phyloP scores from a whole-genome alignment of 2,113 vertebrate genomes.

The Ophthalmotilapia sp. region DNA sequence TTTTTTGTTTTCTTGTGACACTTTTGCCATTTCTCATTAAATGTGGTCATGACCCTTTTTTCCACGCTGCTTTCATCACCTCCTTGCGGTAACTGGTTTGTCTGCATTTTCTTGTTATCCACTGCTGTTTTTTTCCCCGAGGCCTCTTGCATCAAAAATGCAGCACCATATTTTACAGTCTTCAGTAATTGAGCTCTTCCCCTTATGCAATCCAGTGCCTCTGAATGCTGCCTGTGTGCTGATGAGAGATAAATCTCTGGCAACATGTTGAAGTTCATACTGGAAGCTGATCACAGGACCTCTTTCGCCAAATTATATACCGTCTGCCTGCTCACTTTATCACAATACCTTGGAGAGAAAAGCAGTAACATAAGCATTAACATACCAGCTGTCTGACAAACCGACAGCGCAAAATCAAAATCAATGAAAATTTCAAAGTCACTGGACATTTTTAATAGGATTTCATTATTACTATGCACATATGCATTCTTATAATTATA shows the following conservation, averaged over 20 bases:
- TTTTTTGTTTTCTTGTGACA: background rate
- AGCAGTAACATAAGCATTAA: background rate
- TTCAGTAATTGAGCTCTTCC: background rate
- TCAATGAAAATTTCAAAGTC: background rate
- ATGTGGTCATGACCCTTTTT: conserved; percentile 8
- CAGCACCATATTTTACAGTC: background rate
- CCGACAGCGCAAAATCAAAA: conserved; percentile 13
- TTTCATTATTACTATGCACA: background rate
- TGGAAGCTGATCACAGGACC: background rate
- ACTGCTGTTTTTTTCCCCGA: background rate
- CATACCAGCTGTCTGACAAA: background rate
- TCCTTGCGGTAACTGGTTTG: background rate
- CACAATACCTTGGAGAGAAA: background rate
- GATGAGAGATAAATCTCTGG: background rate
- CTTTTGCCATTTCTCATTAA: conserved; percentile 45
- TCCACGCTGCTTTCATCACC: background rate
- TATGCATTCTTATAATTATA: background rate
- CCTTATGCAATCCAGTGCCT: background rate
- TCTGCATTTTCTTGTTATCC: background rate
- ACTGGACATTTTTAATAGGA: background rate
- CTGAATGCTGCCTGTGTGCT: background rate
- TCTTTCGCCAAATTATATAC: background rate
- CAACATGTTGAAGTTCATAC: background rate
- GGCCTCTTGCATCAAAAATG: conserved; percentile 1
- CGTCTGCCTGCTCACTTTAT: background rate